Conservation (phyloP, 2,888 invertebrate species). For the Caenorhabditis macrosperma region DNA sequence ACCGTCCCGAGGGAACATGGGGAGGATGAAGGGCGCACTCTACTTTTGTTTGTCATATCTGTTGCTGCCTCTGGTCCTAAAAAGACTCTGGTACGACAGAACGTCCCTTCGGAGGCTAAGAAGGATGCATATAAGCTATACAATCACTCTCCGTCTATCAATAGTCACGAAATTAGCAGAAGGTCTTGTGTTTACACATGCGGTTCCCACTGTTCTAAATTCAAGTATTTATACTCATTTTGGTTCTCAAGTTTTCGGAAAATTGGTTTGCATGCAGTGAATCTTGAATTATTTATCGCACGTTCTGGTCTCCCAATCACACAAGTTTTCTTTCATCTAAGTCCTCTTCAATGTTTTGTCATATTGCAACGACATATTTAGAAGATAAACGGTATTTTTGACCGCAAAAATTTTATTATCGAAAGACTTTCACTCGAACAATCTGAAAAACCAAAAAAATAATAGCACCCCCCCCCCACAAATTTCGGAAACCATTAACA, state of each 20-base stretch:
- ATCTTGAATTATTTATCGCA: background rate
- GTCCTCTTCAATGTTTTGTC: no score
- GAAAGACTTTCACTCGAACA: no score
- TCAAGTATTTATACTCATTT: background rate
- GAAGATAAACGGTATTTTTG: no score
- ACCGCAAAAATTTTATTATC: no score
- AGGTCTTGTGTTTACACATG: slow-evolving; percentile 38
- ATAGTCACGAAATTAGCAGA: slow-evolving; percentile 35
- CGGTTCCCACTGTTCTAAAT: background rate
- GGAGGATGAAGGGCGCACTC: background rate
- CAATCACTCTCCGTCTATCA: slow-evolving; percentile 3
- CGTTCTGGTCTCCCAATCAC: no score
- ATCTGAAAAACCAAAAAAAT: no score
- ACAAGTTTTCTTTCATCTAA: no score
- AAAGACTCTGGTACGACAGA: background rate
- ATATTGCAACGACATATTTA: no score
- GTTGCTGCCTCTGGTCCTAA: slow-evolving; percentile 10
- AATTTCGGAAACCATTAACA: no score
- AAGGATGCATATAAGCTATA: background rate
- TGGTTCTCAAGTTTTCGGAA: background rate
- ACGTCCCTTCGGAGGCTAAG: slow-evolving; percentile 8
- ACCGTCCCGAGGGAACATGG: slow-evolving; percentile 38
- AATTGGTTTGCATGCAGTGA: background rate
- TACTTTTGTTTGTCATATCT: slow-evolving; percentile 33
- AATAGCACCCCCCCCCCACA: no score